phyloP scores from a whole-genome alignment of 2,113 vertebrate genomes.

The Ictalurus punctatus region DNA sequence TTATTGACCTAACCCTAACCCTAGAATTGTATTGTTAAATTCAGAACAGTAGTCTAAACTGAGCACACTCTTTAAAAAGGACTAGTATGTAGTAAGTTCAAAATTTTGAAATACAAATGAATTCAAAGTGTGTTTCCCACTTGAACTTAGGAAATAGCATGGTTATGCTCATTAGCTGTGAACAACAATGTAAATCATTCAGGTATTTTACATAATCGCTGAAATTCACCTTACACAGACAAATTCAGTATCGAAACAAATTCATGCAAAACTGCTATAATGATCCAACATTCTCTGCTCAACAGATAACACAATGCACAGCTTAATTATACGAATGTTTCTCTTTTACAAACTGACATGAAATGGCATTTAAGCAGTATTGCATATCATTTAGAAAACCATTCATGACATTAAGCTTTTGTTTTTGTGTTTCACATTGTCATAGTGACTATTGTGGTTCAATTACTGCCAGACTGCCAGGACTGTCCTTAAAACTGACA shows the following conservation, averaged over 20 bases:
- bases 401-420: neutral
- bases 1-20: neutral
- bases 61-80: neutral
- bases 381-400: neutral
- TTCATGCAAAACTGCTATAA: neutral
- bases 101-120: neutral
- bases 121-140: neutral
- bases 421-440: neutral
- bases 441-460: neutral
- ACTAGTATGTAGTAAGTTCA: neutral
- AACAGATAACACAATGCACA: neutral
- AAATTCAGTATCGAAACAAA: neutral
- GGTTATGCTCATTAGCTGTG: neutral
- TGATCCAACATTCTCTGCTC: neutral
- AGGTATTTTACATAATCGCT: neutral
- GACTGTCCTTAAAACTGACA: neutral
- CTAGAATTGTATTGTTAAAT: neutral
- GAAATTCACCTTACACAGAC: neutral
- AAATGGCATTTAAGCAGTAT: neutral
- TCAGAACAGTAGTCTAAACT: neutral
- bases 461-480: neutral
- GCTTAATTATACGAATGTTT: neutral
- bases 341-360: neutral
- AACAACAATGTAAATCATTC: neutral
- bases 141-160: neutral